Conservation (phyloP, 2,888 invertebrate species). For the Tachina fera region DNA sequence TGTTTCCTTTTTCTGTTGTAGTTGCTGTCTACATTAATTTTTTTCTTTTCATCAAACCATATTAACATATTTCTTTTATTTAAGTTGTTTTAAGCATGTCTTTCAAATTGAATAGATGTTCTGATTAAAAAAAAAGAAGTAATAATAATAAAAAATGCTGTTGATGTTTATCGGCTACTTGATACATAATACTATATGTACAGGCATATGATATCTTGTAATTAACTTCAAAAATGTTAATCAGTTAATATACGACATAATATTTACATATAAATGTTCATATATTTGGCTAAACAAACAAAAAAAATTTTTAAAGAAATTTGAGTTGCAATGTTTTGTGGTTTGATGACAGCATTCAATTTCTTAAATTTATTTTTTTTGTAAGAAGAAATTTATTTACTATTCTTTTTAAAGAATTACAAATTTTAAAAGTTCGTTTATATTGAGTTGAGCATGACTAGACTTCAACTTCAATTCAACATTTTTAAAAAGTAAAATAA, state of each 20-base stretch:
- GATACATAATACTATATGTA: background rate
- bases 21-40: background rate
- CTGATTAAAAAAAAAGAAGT: slow-evolving; percentile 15
- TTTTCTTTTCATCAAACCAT: background rate
- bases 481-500: too few species aligned
- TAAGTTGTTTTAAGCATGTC: slow-evolving; percentile 11
- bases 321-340: slow-evolving; percentile 4
- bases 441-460: background rate
- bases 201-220: background rate
- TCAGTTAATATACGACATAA: background rate
- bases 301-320: too few species aligned
- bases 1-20: background rate
- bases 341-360: slow-evolving; percentile 24
- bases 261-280: too few species aligned
- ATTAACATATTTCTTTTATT: slow-evolving; percentile 18
- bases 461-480: too few species aligned
- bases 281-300: too few species aligned
- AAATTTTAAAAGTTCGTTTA: background rate
- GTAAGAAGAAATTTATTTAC: background rate
- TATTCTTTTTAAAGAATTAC: too few species aligned
- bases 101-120: background rate
- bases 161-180: slow-evolving; percentile 34
- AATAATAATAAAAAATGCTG: slow-evolving; percentile 19
- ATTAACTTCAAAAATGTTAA: background rate
- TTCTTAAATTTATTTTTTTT: slow-evolving; percentile 11